Conservation (phyloP, 2,797 vertebrate species). For the Poeciliopsis presidionis region DNA sequence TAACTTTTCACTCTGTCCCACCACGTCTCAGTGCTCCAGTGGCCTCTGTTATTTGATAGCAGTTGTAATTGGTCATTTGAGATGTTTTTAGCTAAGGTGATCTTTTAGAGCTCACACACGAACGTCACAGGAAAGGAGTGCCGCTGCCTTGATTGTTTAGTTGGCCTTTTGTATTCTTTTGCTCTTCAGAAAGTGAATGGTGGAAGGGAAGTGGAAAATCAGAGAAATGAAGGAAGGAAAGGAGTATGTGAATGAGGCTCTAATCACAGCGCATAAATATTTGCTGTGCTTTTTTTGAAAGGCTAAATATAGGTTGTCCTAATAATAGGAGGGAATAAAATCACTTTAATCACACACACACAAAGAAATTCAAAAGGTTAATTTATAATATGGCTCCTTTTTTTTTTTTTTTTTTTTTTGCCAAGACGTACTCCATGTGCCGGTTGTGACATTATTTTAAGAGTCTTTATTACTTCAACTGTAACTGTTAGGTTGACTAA, state of each 20-base stretch:
- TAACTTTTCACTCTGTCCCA: background rate
- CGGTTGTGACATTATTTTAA: background rate
- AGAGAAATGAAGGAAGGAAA: conserved; percentile 62
- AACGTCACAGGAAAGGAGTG: conserved; percentile 68
- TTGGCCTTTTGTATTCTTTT: conserved; percentile 60
- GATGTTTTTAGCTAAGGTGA: conserved; percentile 45
- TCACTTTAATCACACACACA: background rate
- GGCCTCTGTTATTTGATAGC: conserved; percentile 51
- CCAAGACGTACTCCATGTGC: background rate
- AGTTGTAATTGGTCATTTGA: conserved; percentile 42
- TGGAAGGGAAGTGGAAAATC: conserved; percentile 33
- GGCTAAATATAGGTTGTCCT: conserved; percentile 48
- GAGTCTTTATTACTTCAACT: background rate
- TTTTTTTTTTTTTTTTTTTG: background rate
- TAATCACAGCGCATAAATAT: conserved; percentile 35
- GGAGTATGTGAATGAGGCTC: conserved; percentile 20
- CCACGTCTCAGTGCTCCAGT: background rate
- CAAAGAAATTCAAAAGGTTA: background rate
- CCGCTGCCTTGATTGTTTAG: conserved; percentile 55
- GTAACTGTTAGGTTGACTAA: background rate
- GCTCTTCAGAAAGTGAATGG: conserved; percentile 48
- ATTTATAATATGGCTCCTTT: background rate
- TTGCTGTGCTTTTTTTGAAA: conserved; percentile 16
- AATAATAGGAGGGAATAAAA: background rate
- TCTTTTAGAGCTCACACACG: conserved; percentile 34